Conservation (phyloP, 2,888 invertebrate species). For the Stegophylla sp. region DNA sequence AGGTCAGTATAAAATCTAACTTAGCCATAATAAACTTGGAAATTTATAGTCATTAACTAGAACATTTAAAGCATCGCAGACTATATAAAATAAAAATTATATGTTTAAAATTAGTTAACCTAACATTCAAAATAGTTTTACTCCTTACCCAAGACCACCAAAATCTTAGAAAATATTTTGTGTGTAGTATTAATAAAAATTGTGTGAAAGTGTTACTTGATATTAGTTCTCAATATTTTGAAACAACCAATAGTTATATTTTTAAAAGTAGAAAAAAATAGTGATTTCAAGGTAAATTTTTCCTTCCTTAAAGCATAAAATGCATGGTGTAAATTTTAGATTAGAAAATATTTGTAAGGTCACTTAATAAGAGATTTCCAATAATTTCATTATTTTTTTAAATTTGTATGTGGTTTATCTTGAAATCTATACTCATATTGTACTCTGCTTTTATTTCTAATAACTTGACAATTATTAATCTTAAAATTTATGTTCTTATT, state of each 20-base stretch:
- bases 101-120: neutral
- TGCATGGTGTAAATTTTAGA: conserved; percentile 19
- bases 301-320: conserved; percentile 25
- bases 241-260: neutral
- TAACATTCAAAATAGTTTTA: neutral
- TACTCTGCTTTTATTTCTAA: conserved; percentile 38
- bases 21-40: neutral
- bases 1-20: neutral
- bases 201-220: neutral
- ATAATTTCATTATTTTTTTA: neutral
- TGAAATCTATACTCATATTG: conserved; percentile 10
- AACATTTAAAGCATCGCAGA: neutral
- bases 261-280: neutral
- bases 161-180: neutral
- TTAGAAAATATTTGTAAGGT: neutral
- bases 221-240: neutral
- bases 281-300: neutral
- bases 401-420: conserved; percentile 16
- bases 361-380: neutral
- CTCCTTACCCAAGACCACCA: neutral
- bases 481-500: neutral
- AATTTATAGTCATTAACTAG: neutral
- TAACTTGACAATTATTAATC: neutral
- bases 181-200: neutral
- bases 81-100: neutral